Conservation (phyloP, 1,140 invertebrate species). For the Diabrotica virgifera region DNA sequence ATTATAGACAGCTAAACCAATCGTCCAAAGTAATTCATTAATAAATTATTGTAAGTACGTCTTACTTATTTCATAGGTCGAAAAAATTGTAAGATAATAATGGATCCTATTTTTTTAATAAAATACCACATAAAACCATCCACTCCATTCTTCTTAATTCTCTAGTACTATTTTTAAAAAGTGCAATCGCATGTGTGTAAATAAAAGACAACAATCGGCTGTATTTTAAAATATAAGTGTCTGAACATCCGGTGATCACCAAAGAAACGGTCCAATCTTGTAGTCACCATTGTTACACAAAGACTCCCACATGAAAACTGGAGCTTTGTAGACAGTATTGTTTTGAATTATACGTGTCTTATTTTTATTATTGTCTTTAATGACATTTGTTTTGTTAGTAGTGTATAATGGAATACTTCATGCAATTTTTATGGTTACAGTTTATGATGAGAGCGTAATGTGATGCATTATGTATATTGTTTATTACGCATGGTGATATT, state of each 20-base stretch:
- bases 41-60: no score
- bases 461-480: no score
- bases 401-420: no score
- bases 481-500: no score
- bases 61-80: no score
- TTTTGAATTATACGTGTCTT: constrained; percentile 16
- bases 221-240: constrained; percentile 16
- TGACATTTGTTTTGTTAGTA: no score
- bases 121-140: not conserved
- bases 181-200: not conserved
- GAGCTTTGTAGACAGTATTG: constrained; percentile 3
- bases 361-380: not conserved
- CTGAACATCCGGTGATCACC: constrained; percentile 13
- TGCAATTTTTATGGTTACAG: no score
- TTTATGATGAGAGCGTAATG: no score
- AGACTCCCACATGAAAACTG: constrained; percentile 7
- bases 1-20: no score
- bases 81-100: no score
- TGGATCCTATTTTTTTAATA: not conserved
- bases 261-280: constrained; percentile 8
- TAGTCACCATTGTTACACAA: constrained; percentile 10
- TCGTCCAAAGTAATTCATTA: no score
- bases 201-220: constrained; percentile 12
- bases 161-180: constrained; percentile 4
- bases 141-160: not conserved